Conservation (phyloP, 1,140 invertebrate genomes). For the Amphibalanus amphitrite region DNA sequence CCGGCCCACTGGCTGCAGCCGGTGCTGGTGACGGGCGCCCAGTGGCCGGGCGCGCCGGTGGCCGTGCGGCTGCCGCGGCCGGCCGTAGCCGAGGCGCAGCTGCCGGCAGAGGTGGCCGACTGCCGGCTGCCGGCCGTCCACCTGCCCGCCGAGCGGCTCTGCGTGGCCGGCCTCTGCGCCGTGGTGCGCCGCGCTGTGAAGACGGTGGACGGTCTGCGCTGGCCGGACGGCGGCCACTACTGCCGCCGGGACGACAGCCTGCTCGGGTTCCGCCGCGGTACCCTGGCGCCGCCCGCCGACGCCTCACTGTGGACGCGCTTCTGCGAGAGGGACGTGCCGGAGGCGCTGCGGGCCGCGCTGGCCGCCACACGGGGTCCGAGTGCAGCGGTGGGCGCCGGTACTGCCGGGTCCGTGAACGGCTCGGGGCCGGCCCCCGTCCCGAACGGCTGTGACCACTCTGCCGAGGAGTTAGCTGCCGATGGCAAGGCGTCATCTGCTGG, state of each 20-base stretch:
- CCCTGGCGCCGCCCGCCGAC: conserved; percentile 1
- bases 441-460: too few species aligned
- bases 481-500: too few species aligned
- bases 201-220: background rate
- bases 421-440: too few species aligned
- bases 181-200: background rate
- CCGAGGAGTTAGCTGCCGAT: too few species aligned
- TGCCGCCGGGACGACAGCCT: background rate
- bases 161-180: background rate
- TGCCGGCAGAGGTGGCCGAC: background rate
- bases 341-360: background rate
- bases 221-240: background rate
- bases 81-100: background rate
- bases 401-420: too few species aligned
- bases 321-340: background rate
- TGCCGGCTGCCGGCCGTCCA: background rate
- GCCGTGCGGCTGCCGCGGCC: background rate
- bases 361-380: too few species aligned
- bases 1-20: background rate
- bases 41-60: background rate
- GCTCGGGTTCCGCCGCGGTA: background rate
- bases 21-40: background rate
- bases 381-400: too few species aligned
- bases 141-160: background rate
- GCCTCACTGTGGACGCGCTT: background rate